phyloP scores from a whole-genome alignment of 1,140 invertebrate species.

The Drosophila albomicans region DNA sequence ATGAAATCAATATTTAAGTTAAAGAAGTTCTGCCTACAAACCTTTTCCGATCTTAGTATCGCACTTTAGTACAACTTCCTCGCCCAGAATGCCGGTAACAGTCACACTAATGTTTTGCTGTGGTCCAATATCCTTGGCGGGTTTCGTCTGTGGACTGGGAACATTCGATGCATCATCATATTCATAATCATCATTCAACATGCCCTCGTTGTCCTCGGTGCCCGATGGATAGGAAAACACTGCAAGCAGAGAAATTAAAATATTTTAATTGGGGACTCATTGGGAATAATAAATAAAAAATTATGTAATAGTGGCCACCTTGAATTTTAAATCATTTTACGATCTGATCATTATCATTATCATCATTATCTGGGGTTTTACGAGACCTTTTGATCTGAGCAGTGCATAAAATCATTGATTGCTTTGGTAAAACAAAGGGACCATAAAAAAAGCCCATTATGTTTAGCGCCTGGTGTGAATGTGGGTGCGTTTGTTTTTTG shows the following conservation, averaged over 20 bases:
- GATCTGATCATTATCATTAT: conserved; percentile 25
- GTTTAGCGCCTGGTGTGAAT: conserved; percentile 3
- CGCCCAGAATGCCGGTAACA: conserved; percentile 51
- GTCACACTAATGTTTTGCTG: conserved; percentile 28
- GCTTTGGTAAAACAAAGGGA: conserved; percentile 7
- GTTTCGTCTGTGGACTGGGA: conserved; percentile 50
- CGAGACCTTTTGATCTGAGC: conserved; percentile 8
- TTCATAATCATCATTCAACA: conserved; percentile 55
- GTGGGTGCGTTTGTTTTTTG: not conserved
- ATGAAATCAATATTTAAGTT: not conserved
- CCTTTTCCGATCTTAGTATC: conserved; percentile 34
- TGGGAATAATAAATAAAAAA: not conserved
- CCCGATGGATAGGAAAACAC: conserved; percentile 40
- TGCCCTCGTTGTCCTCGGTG: conserved; percentile 27
- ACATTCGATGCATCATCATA: conserved; percentile 49
- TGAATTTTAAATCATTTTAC: conserved; percentile 33
- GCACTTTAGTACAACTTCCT: conserved; percentile 57
- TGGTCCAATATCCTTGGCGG: not conserved
- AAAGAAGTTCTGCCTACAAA: conserved; percentile 18
- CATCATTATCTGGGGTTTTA: conserved; percentile 28
- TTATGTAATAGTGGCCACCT: conserved; percentile 16
- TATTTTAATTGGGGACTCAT: not conserved
- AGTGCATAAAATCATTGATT: conserved; percentile 12
- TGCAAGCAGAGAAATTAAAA: conserved; percentile 12
- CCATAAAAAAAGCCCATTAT: conserved; percentile 28